Base-by-base conservation (phyloP, 1,140 invertebrate genomes). In the Acromyrmex echinatior region DNA sequence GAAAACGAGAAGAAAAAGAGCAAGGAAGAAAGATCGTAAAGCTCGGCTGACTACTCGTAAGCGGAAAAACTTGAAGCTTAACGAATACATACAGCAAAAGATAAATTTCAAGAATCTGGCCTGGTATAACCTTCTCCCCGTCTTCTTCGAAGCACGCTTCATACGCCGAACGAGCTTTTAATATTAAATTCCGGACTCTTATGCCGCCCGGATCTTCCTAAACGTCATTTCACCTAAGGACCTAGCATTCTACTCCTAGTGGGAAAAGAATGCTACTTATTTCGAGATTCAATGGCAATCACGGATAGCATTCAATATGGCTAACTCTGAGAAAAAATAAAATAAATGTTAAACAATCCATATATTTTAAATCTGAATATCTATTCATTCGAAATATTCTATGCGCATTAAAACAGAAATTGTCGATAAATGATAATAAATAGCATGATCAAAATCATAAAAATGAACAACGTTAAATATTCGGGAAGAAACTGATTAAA, bases 141-240 rank as follows among this genome's bases (percentile, higher is more conserved):
- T 66, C n/a, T 45, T 45, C 56, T 68, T 71, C 79, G 56, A 51
- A 63, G 49, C 14, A 31, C 39, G 25, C 21, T 77, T 51, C 49
- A 45, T 74, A 53, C 80, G 25, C 63, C 18, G 39, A 87, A 90
- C 85, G 35, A 86, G 77, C 85, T 88, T 92, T 92, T 90, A 87
- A 92, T 92, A 92, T 92, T 88, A 88, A 91, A 92, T 87, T 89
- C 84, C 90, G 82, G 78, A 80, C 77, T 90, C 88, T 73, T 86
- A 86, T 90, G 65, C 74, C 86, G 73, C 74, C 56, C 56, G 76
- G 81, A 87, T 91, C 88, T 87, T 82, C 78, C 88, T 31, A 92
- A 73, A 90, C 86, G 63, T 89, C 78, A 70, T 87, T 71, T 80
- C 25, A 73, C 28, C 63, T 68, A 60, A 53, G 51, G 16, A 73